Evolutionary conservation across 1,140 invertebrate species (phyloP).

Genomic region (Chelonus insularis): DNA sequence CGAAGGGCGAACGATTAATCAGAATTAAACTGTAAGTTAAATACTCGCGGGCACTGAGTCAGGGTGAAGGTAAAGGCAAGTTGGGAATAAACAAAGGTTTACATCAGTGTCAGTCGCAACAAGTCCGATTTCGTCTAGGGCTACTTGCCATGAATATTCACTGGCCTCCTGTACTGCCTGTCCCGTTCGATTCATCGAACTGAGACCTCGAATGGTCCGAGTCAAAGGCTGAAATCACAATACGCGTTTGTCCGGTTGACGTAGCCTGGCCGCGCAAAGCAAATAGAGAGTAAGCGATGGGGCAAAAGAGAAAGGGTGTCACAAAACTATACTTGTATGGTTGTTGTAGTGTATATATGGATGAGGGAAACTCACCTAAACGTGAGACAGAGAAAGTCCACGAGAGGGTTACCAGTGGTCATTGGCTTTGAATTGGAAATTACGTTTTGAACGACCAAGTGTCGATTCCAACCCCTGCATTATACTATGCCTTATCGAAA

Average conservation of each 20-base stretch:
- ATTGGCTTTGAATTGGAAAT: slow-evolving; percentile 59
- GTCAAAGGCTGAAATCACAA: slow-evolving; percentile 60
- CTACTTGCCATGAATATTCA: slow-evolving; percentile 58
- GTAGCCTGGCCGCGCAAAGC: slow-evolving; percentile 48
- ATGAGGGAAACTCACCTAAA: background rate
- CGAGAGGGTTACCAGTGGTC: slow-evolving; percentile 42
- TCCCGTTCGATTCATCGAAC: slow-evolving; percentile 26
- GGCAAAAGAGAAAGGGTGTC: slow-evolving; percentile 24
- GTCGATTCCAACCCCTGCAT: slow-evolving; percentile 46
- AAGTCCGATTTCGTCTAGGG: slow-evolving; percentile 56
- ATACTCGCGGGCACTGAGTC: slow-evolving; percentile 33
- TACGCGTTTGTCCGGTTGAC: slow-evolving; percentile 59
- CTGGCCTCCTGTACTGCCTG: slow-evolving; percentile 26
- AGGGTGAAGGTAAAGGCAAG: slow-evolving; percentile 23
- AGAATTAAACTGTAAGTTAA: slow-evolving; percentile 54
- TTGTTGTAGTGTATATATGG: slow-evolving; percentile 25
- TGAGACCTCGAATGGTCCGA: slow-evolving; percentile 37
- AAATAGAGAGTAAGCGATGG: slow-evolving; percentile 47
- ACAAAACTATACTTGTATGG: slow-evolving; percentile 20
- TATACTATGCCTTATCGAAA: slow-evolving; percentile 22
- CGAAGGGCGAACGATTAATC: slow-evolving; percentile 44
- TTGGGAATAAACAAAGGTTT: slow-evolving; percentile 56
- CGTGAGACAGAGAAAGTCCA: background rate
- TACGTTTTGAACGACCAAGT: slow-evolving; percentile 48
- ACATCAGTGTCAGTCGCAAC: slow-evolving; percentile 62